Conservation (phyloP, 92 coral and sea anemone genomes). For the Epizoanthus illoricatus region DNA sequence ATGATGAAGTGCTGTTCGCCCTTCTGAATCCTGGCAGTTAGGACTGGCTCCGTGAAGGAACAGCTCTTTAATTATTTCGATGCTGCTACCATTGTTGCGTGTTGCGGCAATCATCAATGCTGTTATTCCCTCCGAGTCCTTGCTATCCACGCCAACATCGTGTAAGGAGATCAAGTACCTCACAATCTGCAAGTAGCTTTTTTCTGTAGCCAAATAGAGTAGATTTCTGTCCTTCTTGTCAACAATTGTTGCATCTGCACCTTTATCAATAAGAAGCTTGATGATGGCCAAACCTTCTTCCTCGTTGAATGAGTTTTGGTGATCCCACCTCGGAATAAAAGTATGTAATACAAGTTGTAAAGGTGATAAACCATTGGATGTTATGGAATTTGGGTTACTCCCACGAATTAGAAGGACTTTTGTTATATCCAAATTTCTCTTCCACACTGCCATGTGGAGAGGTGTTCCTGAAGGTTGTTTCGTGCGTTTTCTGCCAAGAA, state of each 20-base stretch:
- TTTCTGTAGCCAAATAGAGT: constrained; percentile 24
- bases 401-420: neutral
- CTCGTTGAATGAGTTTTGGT: constrained; percentile 19
- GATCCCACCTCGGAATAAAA: neutral
- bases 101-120: constrained; percentile 36
- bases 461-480: neutral
- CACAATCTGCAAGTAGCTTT: constrained; percentile 21
- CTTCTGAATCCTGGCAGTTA: neutral
- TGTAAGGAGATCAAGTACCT: constrained; percentile 15
- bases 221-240: constrained; percentile 35
- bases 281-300: constrained; percentile 32
- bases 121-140: constrained; percentile 40
- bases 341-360: constrained; percentile 20
- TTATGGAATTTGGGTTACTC: neutral
- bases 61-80: neutral
- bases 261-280: constrained; percentile 42
- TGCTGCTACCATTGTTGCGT: neutral
- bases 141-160: constrained; percentile 30
- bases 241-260: constrained; percentile 31
- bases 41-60: neutral
- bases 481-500: neutral
- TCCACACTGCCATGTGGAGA: neutral
- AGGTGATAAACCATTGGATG: constrained; percentile 13
- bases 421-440: neutral
- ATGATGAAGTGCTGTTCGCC: constrained; percentile 41